Evolutionary conservation across 2,888 invertebrate genomes (phyloP).

Genomic region (Lumbricus terrestris): DNA sequence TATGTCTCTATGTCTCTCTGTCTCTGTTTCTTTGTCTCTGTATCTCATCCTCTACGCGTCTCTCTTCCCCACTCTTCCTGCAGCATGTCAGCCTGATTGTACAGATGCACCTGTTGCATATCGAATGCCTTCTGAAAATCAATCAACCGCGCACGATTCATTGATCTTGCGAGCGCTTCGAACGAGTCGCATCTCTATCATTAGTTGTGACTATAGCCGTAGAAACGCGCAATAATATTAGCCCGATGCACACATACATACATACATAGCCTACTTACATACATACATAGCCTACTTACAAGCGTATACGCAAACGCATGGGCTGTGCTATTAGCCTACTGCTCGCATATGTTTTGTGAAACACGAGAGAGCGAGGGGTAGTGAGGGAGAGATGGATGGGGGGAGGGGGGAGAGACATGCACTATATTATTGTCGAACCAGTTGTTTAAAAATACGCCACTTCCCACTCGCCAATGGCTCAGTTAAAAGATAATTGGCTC

Average conservation of each 20-base stretch:
- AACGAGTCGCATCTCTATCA: background rate
- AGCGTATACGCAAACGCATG: background rate
- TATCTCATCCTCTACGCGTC: background rate
- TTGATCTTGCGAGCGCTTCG: background rate
- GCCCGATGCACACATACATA: background rate
- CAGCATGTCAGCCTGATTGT: background rate
- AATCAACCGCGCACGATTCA: background rate
- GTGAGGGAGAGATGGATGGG: no score
- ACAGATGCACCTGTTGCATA: background rate
- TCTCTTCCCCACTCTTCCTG: background rate
- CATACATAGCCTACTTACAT: background rate
- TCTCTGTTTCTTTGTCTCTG: background rate
- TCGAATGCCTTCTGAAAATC: constrained; percentile 5
- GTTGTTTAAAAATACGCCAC: no score
- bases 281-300: background rate
- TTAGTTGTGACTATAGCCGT: background rate
- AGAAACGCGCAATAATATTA: background rate
- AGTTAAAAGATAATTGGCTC: no score
- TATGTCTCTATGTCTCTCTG: background rate
- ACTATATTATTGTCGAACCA: background rate
- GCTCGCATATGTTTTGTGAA: background rate
- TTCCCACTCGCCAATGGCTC: no score
- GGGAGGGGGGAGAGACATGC: background rate
- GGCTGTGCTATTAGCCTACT: background rate
- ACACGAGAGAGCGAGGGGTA: background rate